A percentile compares a stretch with the other conserved stretches of the same genome.
Conservation (phyloP, 2,888 invertebrate species). For the Plutella xylostella region DNA sequence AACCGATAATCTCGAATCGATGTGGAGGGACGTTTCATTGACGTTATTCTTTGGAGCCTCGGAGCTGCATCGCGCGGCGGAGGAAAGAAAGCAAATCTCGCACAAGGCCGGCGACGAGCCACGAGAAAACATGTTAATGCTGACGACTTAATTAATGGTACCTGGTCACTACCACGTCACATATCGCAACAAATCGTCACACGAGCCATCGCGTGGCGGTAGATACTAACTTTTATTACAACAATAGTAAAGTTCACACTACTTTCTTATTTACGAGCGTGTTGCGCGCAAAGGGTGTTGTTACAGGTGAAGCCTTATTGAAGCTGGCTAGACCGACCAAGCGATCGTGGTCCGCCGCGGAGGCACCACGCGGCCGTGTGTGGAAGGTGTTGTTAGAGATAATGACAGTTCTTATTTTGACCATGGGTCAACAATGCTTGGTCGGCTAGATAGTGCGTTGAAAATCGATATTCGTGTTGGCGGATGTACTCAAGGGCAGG, state of each 20-base stretch:
- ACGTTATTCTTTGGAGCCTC: no score
- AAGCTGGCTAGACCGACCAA: slow-evolving; percentile 9
- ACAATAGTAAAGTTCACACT: no score
- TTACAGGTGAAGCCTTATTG: slow-evolving; percentile 54
- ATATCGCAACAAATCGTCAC: no score
- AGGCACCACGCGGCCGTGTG: no score
- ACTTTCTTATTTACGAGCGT: background rate
- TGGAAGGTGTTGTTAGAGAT: background rate
- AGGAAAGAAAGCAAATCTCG: background rate
- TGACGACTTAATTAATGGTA: no score
- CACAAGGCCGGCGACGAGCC: background rate
- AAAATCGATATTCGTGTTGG: slow-evolving; percentile 60
- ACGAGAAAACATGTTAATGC: slow-evolving; percentile 3
- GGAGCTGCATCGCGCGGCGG: no score
- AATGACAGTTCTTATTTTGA: background rate
- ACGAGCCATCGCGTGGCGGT: no score
- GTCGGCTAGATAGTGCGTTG: slow-evolving; percentile 30
- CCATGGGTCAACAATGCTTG: background rate
- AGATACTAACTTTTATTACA: no score
- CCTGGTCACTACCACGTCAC: no score
- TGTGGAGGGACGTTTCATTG: no score
- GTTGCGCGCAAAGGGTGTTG: slow-evolving; percentile 15
- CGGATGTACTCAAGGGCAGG: slow-evolving; percentile 51
- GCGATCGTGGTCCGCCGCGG: background rate
- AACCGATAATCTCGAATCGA: no score